Percentiles rank a stretch among this genome's conserved stretches.
Evolutionary conservation across 2,888 invertebrate genomes (phyloP).

Genomic region (Biston stratarius): DNA sequence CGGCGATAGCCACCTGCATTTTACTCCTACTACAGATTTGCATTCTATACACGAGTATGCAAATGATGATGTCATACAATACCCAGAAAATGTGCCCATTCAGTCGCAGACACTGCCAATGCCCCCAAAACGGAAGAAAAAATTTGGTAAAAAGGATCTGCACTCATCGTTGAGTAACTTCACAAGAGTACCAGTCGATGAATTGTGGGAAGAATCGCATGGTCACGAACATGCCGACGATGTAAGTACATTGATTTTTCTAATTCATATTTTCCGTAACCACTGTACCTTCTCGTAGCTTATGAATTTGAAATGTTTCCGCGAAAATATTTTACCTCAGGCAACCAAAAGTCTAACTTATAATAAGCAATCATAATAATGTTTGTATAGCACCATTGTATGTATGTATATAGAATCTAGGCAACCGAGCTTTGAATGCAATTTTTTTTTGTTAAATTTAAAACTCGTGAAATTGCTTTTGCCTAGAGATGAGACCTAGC

Average conservation of each 20-base stretch:
- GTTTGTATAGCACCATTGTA: not conserved
- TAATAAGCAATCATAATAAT: not conserved
- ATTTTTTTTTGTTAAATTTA: too few relatives aligned
- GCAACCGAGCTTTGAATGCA: too few relatives aligned
- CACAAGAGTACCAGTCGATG: constrained; percentile 58
- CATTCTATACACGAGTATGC: constrained; percentile 80
- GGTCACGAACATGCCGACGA: constrained; percentile 68
- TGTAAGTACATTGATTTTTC: constrained; percentile 64
- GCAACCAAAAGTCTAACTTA: too few relatives aligned
- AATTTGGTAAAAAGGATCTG: constrained; percentile 61
- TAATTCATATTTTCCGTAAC: constrained; percentile 9
- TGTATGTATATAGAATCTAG: too few relatives aligned
- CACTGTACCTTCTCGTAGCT: not conserved
- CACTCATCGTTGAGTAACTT: constrained; percentile 76
- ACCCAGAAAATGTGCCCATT: constrained; percentile 80
- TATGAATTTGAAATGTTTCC: not conserved
- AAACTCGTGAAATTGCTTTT: too few relatives aligned
- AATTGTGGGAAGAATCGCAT: constrained; percentile 66
- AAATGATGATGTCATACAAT: constrained; percentile 83
- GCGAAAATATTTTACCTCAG: too few relatives aligned
- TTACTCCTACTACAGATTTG: constrained; percentile 67
- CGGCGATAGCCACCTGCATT: constrained; percentile 71
- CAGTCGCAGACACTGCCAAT: constrained; percentile 79
- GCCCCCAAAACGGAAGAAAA: constrained; percentile 79
- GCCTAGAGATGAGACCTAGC: too few relatives aligned